Percentiles rank a stretch among this genome's conserved stretches.
These are phyloP conservation scores for Petrolisthes cinctipes DNA, from an alignment of 2,888 invertebrate genomes.

Conservation along the genomic window DNA sequence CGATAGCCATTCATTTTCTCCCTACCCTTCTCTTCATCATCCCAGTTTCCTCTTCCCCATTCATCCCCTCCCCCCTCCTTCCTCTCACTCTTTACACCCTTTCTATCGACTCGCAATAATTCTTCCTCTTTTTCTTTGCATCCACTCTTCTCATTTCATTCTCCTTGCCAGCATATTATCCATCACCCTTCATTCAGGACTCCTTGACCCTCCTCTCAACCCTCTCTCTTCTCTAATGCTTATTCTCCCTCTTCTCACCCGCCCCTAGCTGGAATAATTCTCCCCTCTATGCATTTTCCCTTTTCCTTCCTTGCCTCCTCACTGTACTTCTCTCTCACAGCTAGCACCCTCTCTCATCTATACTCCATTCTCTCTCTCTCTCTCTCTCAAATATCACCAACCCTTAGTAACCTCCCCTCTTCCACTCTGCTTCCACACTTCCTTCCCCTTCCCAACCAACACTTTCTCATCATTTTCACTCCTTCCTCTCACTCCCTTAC, in stretches of 20 bases:
- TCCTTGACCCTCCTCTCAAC: background rate
- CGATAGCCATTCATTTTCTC: background rate
- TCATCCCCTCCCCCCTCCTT: background rate
- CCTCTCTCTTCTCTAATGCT: background rate
- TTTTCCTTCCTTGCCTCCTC: background rate
- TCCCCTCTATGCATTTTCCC: background rate
- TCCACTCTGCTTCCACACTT: background rate
- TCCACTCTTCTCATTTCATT: background rate
- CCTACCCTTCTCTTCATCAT: slow-evolving; percentile 13
- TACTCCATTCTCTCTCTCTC: background rate
- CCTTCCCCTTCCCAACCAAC: background rate
- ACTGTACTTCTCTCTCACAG: background rate
- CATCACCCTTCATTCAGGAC: background rate
- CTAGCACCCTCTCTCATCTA: background rate
- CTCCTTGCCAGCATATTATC: background rate
- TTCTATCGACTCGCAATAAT: background rate
- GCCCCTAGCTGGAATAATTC: background rate
- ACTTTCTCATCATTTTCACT: background rate
- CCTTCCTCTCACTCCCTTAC: background rate
- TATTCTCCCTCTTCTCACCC: background rate
- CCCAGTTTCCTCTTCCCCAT: background rate
- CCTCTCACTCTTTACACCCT: background rate
- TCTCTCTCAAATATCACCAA: background rate
- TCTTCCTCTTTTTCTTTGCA: background rate
- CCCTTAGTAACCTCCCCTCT: background rate